phyloP scores from a whole-genome alignment of 2,797 vertebrate species.

The Molossus molossus region DNA sequence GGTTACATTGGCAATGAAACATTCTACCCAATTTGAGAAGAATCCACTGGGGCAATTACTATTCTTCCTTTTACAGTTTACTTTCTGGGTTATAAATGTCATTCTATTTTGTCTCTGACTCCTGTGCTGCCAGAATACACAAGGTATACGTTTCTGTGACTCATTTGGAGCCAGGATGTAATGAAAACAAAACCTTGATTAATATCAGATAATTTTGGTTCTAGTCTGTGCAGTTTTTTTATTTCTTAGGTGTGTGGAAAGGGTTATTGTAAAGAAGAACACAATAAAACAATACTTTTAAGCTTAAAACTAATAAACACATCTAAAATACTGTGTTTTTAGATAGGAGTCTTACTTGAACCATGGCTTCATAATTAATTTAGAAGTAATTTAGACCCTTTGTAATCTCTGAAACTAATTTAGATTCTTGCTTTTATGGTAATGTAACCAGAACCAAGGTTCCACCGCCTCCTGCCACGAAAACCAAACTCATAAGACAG shows the following conservation, averaged over 20 bases:
- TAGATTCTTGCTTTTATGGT: conserved; percentile 19
- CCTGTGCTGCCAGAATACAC: not conserved
- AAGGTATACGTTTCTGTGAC: conserved; percentile 36
- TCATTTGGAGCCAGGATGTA: not conserved
- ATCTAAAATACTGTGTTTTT: conserved; percentile 40
- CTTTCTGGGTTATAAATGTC: not conserved
- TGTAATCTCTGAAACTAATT: conserved; percentile 40
- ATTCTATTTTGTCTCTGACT: conserved; percentile 32
- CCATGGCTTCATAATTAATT: conserved; percentile 53
- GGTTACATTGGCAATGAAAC: conserved; percentile 27
- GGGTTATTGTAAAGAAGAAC: conserved; percentile 40
- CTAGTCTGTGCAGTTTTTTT: conserved; percentile 36
- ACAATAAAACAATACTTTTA: not conserved
- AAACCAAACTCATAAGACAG: not conserved
- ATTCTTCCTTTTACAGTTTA: conserved; percentile 19
- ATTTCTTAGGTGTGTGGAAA: conserved; percentile 50
- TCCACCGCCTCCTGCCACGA: not conserved
- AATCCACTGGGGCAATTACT: not conserved
- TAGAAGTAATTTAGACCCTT: conserved; percentile 54
- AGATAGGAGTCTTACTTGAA: conserved; percentile 47
- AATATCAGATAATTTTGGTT: not conserved
- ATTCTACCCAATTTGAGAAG: conserved; percentile 31
- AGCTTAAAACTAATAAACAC: conserved; percentile 32
- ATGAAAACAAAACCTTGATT: conserved; percentile 42
- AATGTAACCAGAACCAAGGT: not conserved